These are phyloP conservation scores for Conops quadrifasciatus DNA, from an alignment of 2,888 invertebrate species.

Conservation along the genomic window DNA sequence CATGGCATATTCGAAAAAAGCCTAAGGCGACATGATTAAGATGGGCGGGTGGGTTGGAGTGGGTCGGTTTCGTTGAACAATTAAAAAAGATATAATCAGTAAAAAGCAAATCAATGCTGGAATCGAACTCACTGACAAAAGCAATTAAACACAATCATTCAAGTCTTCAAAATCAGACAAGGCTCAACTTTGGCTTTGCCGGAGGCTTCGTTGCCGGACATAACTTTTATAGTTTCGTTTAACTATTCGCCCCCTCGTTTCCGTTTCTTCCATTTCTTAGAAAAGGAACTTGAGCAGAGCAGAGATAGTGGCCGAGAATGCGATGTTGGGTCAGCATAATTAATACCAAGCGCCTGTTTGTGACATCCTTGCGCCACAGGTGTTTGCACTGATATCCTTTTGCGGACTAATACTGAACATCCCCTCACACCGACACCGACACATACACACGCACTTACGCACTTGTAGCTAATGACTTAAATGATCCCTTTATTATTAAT, in stretches of 20 bases:
- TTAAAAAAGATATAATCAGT: neutral
- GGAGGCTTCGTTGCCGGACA: too few species aligned
- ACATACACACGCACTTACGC: constrained; percentile 18
- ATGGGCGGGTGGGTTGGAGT: neutral
- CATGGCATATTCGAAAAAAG: neutral
- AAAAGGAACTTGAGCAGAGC: too few species aligned
- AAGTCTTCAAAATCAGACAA: constrained; percentile 24
- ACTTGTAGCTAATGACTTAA: constrained; percentile 29
- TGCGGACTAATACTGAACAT: constrained; percentile 31
- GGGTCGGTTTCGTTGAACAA: neutral
- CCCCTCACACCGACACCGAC: constrained; percentile 37
- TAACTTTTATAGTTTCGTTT: too few species aligned
- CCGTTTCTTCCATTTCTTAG: too few species aligned
- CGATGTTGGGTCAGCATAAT: constrained; percentile 48
- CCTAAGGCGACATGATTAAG: neutral
- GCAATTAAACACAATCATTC: constrained; percentile 14
- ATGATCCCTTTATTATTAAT: constrained; percentile 35
- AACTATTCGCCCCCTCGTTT: too few species aligned
- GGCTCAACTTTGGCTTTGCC: too few species aligned
- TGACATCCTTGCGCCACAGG: constrained; percentile 63
- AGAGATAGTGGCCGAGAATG: too few species aligned
- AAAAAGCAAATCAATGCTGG: neutral
- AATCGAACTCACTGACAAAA: too few species aligned
- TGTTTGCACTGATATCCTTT: constrained; percentile 57
- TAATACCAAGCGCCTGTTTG: constrained; percentile 54